A percentile compares a stretch with the other conserved stretches of the same genome.
Conservation (phyloP, 2,888 invertebrate species). For the Autographa pulchrina region DNA sequence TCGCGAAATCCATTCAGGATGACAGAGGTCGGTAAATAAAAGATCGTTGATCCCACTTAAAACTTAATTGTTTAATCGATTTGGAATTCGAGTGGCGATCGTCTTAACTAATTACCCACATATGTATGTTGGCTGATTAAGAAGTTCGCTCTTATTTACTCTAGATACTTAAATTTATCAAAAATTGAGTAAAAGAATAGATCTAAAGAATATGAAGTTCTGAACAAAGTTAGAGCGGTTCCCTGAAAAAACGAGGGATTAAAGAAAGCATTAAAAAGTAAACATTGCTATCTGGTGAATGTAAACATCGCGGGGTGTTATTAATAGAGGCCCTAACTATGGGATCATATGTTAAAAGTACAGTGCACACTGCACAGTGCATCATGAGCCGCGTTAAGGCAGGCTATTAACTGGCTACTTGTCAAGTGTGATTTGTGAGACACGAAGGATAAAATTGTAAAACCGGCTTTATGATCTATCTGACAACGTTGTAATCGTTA, state of each 20-base stretch:
- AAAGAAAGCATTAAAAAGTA: conserved; percentile 75
- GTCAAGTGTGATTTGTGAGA: conserved; percentile 52
- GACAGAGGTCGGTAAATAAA: conserved; percentile 69
- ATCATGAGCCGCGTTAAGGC: conserved; percentile 58
- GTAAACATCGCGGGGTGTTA: conserved; percentile 80
- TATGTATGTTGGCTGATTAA: conserved; percentile 34
- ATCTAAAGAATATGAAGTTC: conserved; percentile 6
- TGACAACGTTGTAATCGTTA: conserved; percentile 52
- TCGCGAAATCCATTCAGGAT: conserved; percentile 77
- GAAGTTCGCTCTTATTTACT: conserved; percentile 25
- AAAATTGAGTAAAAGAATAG: background rate
- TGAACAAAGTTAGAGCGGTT: conserved; percentile 31
- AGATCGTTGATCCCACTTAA: conserved; percentile 86
- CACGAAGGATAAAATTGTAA: conserved; percentile 54
- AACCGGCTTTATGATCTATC: conserved; percentile 54
- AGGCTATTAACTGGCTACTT: conserved; percentile 56
- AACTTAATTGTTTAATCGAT: conserved; percentile 80
- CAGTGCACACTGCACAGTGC: conserved; percentile 59
- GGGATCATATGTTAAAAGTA: conserved; percentile 71
- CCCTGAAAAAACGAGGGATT: conserved; percentile 61
- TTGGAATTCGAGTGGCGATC: conserved; percentile 70
- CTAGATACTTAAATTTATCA: background rate
- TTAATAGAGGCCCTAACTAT: conserved; percentile 77
- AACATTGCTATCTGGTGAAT: conserved; percentile 81
- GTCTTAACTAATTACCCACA: conserved; percentile 56